These are phyloP conservation scores for Patella vulgata DNA, from an alignment of 1,140 invertebrate species.

Conservation along the genomic window DNA sequence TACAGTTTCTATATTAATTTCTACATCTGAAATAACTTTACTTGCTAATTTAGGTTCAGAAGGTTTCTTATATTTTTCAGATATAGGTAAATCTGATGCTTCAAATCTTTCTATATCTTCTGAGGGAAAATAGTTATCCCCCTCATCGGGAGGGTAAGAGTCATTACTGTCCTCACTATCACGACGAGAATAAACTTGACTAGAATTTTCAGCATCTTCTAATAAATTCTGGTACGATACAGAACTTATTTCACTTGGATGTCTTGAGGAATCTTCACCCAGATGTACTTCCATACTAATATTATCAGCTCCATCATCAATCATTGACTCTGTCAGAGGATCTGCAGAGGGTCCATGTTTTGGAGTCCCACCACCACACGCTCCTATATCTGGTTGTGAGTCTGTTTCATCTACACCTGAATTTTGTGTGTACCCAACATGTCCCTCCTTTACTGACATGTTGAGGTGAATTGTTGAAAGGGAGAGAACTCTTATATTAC, in stretches of 20 bases:
- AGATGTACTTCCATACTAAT: conserved; percentile 61
- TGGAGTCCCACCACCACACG: conserved; percentile 37
- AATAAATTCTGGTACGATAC: conserved; percentile 61
- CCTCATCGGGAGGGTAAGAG: conserved; percentile 53
- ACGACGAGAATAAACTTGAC: conserved; percentile 42
- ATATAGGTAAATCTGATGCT: conserved; percentile 38
- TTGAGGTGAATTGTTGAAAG: not conserved
- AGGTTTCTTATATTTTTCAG: conserved; percentile 37
- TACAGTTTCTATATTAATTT: conserved; percentile 3
- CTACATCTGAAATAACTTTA: conserved; percentile 3
- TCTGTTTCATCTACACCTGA: conserved; percentile 12
- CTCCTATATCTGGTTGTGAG: conserved; percentile 32
- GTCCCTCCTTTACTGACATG: conserved; percentile 16
- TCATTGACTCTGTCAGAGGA: conserved; percentile 31
- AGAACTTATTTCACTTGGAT: conserved; percentile 63
- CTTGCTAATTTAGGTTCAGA: not conserved
- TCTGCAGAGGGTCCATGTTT: conserved; percentile 8
- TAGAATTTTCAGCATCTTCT: conserved; percentile 50
- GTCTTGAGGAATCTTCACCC: conserved; percentile 58
- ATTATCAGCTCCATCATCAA: conserved; percentile 50
- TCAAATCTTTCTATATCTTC: conserved; percentile 44
- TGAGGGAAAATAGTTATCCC: conserved; percentile 39
- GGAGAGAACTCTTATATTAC: not conserved
- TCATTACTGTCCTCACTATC: conserved; percentile 60
- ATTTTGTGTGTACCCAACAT: conserved; percentile 11